These are phyloP conservation scores for Aviceda subcristata DNA, from an alignment of 2,113 vertebrate species.

Conservation along the genomic window DNA sequence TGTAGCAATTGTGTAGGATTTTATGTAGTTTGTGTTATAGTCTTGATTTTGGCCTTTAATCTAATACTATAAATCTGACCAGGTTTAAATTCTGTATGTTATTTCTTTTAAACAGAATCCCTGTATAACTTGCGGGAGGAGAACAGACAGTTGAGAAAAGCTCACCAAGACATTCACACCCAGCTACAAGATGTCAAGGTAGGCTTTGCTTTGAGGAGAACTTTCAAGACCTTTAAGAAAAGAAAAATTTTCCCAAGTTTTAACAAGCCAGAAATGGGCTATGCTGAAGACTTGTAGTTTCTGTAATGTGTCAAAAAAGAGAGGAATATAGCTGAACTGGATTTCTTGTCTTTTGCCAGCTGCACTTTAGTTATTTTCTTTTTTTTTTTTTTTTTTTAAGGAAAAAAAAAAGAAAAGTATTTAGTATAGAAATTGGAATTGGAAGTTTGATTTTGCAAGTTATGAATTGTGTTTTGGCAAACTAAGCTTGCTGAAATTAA, in stretches of 20 bases:
- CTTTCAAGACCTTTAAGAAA: background rate
- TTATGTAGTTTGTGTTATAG: background rate
- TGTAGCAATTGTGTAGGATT: background rate
- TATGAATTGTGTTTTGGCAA: background rate
- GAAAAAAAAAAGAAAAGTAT: background rate
- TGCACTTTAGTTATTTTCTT: background rate
- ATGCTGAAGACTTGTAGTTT: background rate
- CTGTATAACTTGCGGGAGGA: slow-evolving; percentile 90
- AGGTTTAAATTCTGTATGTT: background rate
- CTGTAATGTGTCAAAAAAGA: background rate
- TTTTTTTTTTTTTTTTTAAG: background rate
- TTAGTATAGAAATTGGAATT: background rate
- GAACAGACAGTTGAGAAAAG: slow-evolving; percentile 92
- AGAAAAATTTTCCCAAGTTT: background rate
- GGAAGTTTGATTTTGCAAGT: background rate
- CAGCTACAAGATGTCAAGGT: slow-evolving; percentile 96
- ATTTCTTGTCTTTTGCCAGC: background rate
- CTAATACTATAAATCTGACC: background rate
- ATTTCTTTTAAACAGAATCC: slow-evolving; percentile 76
- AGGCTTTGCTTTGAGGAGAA: background rate
- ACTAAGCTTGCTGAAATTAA: background rate
- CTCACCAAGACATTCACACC: slow-evolving; percentile 91
- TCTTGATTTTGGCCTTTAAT: background rate
- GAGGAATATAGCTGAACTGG: background rate
- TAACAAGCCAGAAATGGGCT: background rate